Evolutionary conservation across 2,797 vertebrate genomes (phyloP).

Genomic region (Epinephelus awoara): DNA sequence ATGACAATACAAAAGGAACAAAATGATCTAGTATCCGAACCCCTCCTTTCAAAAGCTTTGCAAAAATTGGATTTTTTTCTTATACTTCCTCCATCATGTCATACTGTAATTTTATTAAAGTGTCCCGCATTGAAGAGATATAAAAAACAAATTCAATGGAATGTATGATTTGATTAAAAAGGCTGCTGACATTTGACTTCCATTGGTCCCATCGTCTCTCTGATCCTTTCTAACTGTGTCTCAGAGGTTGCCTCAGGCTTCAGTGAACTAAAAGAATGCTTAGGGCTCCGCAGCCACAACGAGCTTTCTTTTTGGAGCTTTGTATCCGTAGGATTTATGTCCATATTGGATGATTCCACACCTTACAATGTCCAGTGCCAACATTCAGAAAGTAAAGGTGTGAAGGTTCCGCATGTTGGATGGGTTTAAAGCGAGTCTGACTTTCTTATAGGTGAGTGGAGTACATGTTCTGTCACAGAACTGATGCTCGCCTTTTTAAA

Average conservation of each 20-base stretch:
- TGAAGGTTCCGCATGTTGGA: neutral
- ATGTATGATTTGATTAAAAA: neutral
- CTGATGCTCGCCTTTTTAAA: neutral
- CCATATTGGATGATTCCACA: neutral
- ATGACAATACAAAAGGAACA: neutral
- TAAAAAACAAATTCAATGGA: neutral
- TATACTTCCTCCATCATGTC: neutral
- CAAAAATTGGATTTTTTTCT: neutral
- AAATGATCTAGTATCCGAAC: neutral
- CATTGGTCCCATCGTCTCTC: neutral
- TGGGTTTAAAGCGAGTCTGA: neutral
- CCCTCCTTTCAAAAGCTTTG: neutral
- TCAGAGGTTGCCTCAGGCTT: slow-evolving; percentile 2
- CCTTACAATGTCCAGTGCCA: neutral
- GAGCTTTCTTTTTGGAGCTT: neutral
- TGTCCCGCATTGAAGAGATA: neutral
- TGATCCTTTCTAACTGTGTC: slow-evolving; percentile 10
- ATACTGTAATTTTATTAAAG: neutral
- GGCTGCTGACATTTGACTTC: slow-evolving; percentile 21
- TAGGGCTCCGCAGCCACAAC: neutral
- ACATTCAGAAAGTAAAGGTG: neutral
- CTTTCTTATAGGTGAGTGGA: neutral
- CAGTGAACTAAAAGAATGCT: neutral
- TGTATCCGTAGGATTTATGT: neutral
- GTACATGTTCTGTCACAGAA: neutral